phyloP scores from a whole-genome alignment of 2,888 invertebrate species.

The Ophion ventricosus region DNA sequence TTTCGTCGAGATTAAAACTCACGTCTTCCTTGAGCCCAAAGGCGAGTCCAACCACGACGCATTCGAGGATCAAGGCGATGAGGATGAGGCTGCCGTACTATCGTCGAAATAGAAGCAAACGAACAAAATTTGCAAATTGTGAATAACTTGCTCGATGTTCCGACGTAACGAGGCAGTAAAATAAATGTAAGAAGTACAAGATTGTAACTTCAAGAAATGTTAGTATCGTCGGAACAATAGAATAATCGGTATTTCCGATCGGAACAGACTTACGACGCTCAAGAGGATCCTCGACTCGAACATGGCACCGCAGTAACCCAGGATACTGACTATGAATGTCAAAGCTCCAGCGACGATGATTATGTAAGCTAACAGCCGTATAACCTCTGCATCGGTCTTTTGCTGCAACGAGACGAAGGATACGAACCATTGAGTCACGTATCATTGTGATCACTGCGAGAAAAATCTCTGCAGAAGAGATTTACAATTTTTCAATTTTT shows the following conservation, averaged over 20 bases:
- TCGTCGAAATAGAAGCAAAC: constrained; percentile 73
- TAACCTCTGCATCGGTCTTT: constrained; percentile 84
- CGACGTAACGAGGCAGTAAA: no score
- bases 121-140: not conserved
- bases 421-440: not conserved
- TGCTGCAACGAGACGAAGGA: constrained; percentile 72
- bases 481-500: not conserved
- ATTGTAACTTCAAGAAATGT: no score
- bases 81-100: constrained; percentile 89
- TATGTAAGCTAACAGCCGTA: constrained; percentile 88
- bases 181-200: no score
- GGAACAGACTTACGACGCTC: constrained; percentile 86
- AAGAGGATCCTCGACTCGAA: constrained; percentile 88
- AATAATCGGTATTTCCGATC: constrained; percentile 34
- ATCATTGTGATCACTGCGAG: not conserved
- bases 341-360: constrained; percentile 88
- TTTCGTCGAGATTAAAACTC: constrained; percentile 68
- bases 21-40: constrained; percentile 87
- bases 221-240: not conserved
- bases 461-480: not conserved
- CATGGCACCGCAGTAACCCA: constrained; percentile 89
- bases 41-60: constrained; percentile 87
- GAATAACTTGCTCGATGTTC: no score
- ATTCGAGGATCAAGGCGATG: constrained; percentile 87
- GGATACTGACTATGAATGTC: constrained; percentile 89